Percentiles rank a stretch among this genome's conserved stretches.
phyloP scores from a whole-genome alignment of 2,113 vertebrate genomes.

The Polyodon spathula region DNA sequence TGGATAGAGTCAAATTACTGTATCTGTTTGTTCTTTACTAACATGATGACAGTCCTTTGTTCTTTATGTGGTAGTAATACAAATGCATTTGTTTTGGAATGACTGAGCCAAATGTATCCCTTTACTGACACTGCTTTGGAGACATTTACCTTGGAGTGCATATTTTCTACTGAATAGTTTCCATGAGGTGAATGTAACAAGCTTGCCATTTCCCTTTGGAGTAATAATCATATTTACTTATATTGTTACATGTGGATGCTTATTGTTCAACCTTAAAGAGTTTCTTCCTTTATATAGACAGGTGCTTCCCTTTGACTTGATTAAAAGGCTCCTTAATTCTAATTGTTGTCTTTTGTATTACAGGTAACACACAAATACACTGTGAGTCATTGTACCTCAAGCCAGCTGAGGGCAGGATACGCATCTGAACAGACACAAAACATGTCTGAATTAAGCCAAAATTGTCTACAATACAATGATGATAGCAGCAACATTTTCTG shows the following conservation, averaged over 20 bases:
- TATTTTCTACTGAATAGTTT: conserved; percentile 36
- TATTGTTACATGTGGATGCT: conserved; percentile 46
- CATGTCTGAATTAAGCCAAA: too few relatives aligned
- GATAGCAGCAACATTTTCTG: too few relatives aligned
- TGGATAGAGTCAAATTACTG: conserved; percentile 1
- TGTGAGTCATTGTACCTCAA: background rate
- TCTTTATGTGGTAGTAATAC: conserved; percentile 4
- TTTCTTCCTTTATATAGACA: conserved; percentile 55
- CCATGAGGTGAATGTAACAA: conserved; percentile 27
- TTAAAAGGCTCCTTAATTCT: conserved; percentile 36
- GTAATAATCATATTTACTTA: conserved; percentile 46
- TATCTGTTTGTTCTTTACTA: conserved; percentile 4
- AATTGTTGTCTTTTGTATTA: conserved; percentile 30
- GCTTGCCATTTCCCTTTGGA: conserved; percentile 44
- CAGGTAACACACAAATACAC: background rate
- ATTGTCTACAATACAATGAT: too few relatives aligned
- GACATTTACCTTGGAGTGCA: conserved; percentile 5
- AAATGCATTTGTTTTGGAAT: conserved; percentile 15
- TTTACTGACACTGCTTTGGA: conserved; percentile 14
- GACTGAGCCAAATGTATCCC: conserved; percentile 19
- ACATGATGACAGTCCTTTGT: conserved; percentile 7
- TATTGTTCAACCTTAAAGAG: conserved; percentile 42
- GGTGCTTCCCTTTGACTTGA: conserved; percentile 64
- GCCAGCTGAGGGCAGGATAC: too few relatives aligned
- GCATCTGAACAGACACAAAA: too few relatives aligned